Base-by-base conservation (phyloP, 2,797 vertebrate species). In the Synanceia verrucosa region DNA sequence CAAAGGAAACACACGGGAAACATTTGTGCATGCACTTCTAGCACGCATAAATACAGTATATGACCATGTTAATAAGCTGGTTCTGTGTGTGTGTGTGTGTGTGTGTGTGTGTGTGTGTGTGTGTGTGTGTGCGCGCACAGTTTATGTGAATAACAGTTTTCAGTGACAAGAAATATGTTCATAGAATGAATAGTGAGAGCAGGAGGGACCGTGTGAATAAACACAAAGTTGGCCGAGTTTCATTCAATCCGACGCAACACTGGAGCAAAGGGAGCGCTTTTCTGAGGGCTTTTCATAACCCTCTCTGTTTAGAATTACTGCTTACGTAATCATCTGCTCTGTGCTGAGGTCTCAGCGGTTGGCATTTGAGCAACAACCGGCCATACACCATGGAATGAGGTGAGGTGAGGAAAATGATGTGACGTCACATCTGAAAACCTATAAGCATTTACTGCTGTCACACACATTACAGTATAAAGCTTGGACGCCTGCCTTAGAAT, bases 291-390 rank as follows among this genome's bases (percentile, higher is more conserved):
- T 85, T 86, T 82, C 76, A 71, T 73, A 77, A 81, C 63, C 72
- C 65, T 37, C 57, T 70, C 33, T 3, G 13, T 70, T 76, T 73
- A 81, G 83, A 84, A 86, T 89, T 76, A 51, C 65, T 63, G 66
- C 73, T 88, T 91, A 90, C 57, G 74, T 82, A 89, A 88, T 70
- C 39, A 57, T 56, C 73, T 57, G 58, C 73, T 76, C 53, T 37
- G 23, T 57, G 63, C 76, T 60, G 69, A 58, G 24, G 66, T 73
- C 71, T 57, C 67, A 63, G 64, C 28, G 57, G 67, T 52, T 70
- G 85, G 65, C 70, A 70, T 83, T 76, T 31, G 26, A 66, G 60
- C 34, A 21, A 46, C 44, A 29, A 57, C 18, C 33, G 29, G 43
- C 1, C 52, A 2, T 7, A 29, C 56, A 46, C 53, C 58, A 53